Percentiles rank a stretch among this genome's conserved stretches.
Conservation (phyloP, 1,140 invertebrate species). For the Globodera ellingtonae region DNA sequence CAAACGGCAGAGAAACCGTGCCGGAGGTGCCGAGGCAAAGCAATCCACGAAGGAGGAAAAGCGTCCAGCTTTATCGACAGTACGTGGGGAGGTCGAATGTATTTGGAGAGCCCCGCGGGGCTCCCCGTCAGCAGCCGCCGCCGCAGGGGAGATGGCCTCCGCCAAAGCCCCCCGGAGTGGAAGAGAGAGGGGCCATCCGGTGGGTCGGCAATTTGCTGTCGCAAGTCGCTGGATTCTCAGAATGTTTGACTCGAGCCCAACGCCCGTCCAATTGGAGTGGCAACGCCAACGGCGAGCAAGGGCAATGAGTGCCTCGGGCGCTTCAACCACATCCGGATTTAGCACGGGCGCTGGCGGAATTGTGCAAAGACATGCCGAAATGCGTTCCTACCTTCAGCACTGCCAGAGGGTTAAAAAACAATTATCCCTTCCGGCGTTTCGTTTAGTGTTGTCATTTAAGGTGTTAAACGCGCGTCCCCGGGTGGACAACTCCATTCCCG, state of each 20-base stretch:
- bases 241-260: constrained; percentile 10
- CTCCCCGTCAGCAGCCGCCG: background rate
- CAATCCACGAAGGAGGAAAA: background rate
- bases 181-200: background rate
- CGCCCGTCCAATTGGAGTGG: constrained; percentile 26
- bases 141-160: background rate
- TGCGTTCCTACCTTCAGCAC: constrained; percentile 22
- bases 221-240: background rate
- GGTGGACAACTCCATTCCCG: background rate
- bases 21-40: background rate
- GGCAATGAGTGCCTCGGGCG: constrained; percentile 12
- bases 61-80: background rate
- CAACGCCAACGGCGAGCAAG: constrained; percentile 14
- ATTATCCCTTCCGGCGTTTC: background rate
- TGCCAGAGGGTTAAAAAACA: constrained; percentile 23
- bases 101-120: background rate
- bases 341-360: constrained; percentile 7
- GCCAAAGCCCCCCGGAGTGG: background rate
- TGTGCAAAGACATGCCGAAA: constrained; percentile 29
- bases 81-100: background rate
- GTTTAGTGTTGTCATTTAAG: background rate
- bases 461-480: constrained; percentile 7
- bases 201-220: background rate
- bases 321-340: background rate
- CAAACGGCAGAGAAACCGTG: background rate